Evolutionary conservation across 2,888 invertebrate genomes (phyloP).

Genomic region (Orthonevra nobilis): DNA sequence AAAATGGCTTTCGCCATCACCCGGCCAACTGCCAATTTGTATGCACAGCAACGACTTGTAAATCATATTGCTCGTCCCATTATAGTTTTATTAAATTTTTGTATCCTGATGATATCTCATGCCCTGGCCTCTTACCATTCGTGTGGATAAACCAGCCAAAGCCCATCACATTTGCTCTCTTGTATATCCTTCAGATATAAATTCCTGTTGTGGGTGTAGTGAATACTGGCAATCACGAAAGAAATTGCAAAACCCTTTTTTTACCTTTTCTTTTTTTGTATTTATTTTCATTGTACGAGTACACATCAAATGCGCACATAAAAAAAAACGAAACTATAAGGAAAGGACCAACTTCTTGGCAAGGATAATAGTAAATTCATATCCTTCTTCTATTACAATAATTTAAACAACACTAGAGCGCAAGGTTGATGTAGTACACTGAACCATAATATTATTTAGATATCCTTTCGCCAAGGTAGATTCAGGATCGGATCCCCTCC

Average conservation of each 20-base stretch:
- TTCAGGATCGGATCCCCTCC: too few relatives aligned
- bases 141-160: constrained; percentile 17
- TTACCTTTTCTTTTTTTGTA: constrained; percentile 26
- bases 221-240: constrained; percentile 60
- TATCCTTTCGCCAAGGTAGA: constrained; percentile 29
- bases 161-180: constrained; percentile 46
- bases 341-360: neutral
- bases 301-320: constrained; percentile 30
- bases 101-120: constrained; percentile 42
- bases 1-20: constrained; percentile 33
- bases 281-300: too few relatives aligned
- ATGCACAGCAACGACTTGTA: constrained; percentile 68
- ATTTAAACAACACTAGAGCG: constrained; percentile 65
- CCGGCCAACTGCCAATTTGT: constrained; percentile 63
- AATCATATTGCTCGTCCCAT: constrained; percentile 56
- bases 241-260: constrained; percentile 33
- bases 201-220: constrained; percentile 2
- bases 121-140: constrained; percentile 4
- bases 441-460: constrained; percentile 66
- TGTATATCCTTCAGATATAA: constrained; percentile 16
- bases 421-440: constrained; percentile 64
- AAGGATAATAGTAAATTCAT: constrained; percentile 56
- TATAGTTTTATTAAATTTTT: constrained; percentile 66
- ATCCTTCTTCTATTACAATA: constrained; percentile 66
- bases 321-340: neutral